These are phyloP conservation scores for Murina feae DNA, from an alignment of 2,113 vertebrate genomes.

Conservation along the genomic window DNA sequence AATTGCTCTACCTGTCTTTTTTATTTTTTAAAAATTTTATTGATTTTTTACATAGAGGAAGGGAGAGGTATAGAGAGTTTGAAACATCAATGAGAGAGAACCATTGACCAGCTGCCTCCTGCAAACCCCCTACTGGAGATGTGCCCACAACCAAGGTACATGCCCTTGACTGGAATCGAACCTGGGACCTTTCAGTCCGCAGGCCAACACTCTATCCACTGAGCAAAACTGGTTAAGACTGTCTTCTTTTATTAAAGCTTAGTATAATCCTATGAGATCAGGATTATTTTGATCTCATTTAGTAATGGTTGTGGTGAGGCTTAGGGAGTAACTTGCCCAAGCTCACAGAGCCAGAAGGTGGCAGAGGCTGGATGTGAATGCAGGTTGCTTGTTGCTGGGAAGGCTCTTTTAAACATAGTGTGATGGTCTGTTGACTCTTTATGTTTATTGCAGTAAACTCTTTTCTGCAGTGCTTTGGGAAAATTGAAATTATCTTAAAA, in stretches of 20 bases:
- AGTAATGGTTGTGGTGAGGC: not conserved
- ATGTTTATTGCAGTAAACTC: conserved; percentile 52
- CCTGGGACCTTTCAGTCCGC: too few species aligned
- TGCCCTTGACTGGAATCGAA: too few species aligned
- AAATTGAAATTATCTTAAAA: conserved; percentile 60
- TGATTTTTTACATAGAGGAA: too few species aligned
- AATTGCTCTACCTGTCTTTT: not conserved
- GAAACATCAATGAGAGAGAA: too few species aligned
- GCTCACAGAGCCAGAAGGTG: not conserved
- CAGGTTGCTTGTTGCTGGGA: conserved; percentile 21
- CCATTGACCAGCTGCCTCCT: too few species aligned
- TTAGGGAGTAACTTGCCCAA: not conserved
- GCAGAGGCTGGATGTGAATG: not conserved
- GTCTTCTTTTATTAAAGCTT: not conserved
- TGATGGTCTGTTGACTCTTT: conserved; percentile 73
- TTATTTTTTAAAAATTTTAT: too few species aligned
- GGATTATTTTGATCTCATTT: conserved; percentile 20
- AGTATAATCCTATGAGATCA: not conserved
- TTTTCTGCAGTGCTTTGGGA: conserved; percentile 55
- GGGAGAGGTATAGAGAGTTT: too few species aligned
- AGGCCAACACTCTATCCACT: too few species aligned
- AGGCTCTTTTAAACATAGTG: conserved; percentile 58
- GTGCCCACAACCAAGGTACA: too few species aligned
- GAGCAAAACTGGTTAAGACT: too few species aligned
- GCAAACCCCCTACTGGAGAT: too few species aligned